Evolutionary conservation across 2,113 vertebrate species (phyloP).

Genomic region (Gavia stellata): DNA sequence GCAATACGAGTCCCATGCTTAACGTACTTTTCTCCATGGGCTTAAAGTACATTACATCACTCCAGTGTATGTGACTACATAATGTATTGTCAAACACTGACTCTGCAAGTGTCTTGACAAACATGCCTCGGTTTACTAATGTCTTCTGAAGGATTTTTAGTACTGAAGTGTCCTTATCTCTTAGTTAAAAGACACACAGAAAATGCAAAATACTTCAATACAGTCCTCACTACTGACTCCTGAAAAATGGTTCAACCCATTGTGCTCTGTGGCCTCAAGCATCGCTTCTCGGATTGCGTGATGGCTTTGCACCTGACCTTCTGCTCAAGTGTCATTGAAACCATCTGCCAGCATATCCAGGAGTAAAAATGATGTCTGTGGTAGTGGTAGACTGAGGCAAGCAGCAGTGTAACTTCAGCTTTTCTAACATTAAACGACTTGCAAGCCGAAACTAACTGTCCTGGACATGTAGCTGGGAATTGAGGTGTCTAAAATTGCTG

Average conservation of each 20-base stretch:
- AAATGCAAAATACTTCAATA: not conserved
- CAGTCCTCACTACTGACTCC: not conserved
- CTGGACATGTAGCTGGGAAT: not conserved
- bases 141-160: not conserved
- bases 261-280: not conserved
- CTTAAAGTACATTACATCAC: not conserved
- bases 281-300: not conserved
- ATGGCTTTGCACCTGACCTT: not conserved
- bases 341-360: not conserved
- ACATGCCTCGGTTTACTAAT: not conserved
- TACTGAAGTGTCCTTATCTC: not conserved
- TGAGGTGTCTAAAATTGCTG: not conserved
- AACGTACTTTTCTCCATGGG: rapidly evolving
- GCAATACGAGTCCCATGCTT: not conserved
- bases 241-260: not conserved
- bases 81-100: not conserved
- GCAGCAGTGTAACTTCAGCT: not conserved
- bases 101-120: not conserved
- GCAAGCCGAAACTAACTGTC: not conserved
- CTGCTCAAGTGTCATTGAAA: not conserved
- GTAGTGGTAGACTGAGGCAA: not conserved
- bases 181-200: not conserved
- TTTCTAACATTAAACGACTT: not conserved
- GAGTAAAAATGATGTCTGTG: not conserved
- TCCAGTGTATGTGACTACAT: not conserved